phyloP scores from a whole-genome alignment of 2,888 invertebrate genomes.

The Meganola albula region DNA sequence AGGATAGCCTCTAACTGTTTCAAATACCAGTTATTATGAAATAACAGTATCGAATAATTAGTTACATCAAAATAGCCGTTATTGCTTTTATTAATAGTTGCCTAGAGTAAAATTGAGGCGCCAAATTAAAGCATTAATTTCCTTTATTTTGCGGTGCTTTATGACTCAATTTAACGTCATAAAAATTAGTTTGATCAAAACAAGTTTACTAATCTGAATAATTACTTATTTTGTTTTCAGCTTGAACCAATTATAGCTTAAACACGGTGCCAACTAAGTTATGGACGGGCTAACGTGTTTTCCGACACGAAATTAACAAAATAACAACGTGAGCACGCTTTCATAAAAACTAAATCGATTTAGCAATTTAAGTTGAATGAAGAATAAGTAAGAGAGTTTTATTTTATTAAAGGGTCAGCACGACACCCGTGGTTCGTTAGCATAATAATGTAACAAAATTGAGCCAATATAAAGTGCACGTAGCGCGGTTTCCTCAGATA shows the following conservation, averaged over 20 bases:
- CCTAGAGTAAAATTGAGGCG: no score
- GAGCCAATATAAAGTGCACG: conserved; percentile 24
- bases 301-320: background rate
- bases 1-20: no score
- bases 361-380: conserved; percentile 4
- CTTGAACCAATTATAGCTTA: background rate
- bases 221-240: conserved; percentile 1
- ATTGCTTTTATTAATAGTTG: no score
- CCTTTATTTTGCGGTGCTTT: background rate
- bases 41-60: no score
- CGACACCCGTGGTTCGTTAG: conserved; percentile 16
- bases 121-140: conserved; percentile 4
- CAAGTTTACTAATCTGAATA: background rate
- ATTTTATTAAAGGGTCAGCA: conserved; percentile 8
- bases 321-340: conserved; percentile 2
- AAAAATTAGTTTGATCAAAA: background rate
- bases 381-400: background rate
- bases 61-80: no score
- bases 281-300: background rate
- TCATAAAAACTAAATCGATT: conserved; percentile 3
- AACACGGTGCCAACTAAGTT: background rate
- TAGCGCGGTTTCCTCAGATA: conserved; percentile 22
- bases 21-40: no score
- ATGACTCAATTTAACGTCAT: background rate
- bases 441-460: conserved; percentile 25